phyloP scores from a whole-genome alignment of 2,113 vertebrate species.

The Arvicanthis niloticus region DNA sequence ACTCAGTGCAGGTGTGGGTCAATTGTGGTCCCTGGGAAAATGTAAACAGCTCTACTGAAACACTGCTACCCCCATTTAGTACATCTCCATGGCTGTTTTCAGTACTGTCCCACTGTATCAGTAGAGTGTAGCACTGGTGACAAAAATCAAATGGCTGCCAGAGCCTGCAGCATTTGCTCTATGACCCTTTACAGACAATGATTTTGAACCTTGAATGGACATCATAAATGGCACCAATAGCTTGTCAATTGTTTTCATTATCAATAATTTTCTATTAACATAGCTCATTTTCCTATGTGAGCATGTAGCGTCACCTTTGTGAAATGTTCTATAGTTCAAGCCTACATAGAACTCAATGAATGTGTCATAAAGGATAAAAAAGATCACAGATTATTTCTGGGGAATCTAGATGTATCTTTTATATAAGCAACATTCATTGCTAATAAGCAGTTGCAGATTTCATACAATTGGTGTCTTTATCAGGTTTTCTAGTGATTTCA shows the following conservation, averaged over 20 bases:
- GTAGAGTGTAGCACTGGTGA: neutral
- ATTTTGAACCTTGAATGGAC: neutral
- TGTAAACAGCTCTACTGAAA: neutral
- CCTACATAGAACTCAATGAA: neutral
- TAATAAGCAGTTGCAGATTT: neutral
- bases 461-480: neutral
- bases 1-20: neutral
- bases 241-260: neutral
- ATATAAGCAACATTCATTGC: neutral
- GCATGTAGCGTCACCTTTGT: neutral
- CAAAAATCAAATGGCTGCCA: neutral
- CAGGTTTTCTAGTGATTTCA: neutral
- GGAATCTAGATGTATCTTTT: neutral
- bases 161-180: neutral
- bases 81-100: neutral
- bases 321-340: neutral
- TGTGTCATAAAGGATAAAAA: neutral
- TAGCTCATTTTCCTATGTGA: neutral
- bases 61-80: neutral
- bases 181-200: neutral
- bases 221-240: neutral
- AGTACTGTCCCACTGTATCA: too few relatives aligned
- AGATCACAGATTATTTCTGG: neutral
- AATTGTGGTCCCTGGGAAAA: neutral
- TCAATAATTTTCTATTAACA: neutral